Evolutionary conservation across 1,140 invertebrate genomes (phyloP).

Genomic region (Calosoma granatense): DNA sequence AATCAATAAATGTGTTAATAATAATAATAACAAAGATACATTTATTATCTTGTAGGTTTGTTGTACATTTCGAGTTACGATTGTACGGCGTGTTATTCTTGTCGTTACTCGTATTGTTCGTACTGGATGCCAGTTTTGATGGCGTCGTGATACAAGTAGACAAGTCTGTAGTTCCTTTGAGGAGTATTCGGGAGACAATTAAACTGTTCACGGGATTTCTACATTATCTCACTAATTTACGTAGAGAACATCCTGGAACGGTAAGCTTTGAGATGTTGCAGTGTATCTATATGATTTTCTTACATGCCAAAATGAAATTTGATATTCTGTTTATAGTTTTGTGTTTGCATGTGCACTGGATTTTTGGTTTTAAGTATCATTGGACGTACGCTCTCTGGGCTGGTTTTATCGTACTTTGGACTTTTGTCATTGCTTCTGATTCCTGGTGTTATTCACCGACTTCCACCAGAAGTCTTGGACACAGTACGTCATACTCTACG

Average conservation of each 20-base stretch:
- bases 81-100: background rate
- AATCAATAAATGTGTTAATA: too few species aligned
- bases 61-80: background rate
- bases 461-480: background rate
- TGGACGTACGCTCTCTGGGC: background rate
- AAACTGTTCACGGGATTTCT: background rate
- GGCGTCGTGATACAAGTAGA: background rate
- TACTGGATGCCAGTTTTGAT: background rate
- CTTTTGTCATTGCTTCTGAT: background rate
- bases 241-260: background rate
- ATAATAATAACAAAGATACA: too few species aligned
- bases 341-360: constrained; percentile 3
- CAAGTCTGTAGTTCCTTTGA: background rate
- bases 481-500: background rate
- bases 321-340: background rate
- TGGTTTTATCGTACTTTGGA: background rate
- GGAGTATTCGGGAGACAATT: background rate
- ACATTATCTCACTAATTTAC: background rate
- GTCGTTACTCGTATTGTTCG: background rate
- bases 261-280: background rate
- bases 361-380: background rate
- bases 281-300: too few species aligned
- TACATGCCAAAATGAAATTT: background rate
- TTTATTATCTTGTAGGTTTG: background rate
- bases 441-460: background rate